phyloP scores from a whole-genome alignment of 2,797 vertebrate genomes.

The Epinephelus coioides region DNA sequence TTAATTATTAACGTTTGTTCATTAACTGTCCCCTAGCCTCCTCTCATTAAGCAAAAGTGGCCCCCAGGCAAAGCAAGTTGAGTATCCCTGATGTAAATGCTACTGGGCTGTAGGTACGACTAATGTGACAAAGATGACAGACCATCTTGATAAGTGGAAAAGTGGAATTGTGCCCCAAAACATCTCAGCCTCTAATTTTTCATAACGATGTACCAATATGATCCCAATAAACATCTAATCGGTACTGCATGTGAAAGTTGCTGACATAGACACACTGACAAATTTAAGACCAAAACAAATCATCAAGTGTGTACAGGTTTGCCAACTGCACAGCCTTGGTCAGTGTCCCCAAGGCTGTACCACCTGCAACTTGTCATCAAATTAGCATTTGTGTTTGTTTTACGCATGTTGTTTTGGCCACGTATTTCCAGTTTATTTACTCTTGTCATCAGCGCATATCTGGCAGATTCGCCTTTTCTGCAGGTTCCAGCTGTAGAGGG shows the following conservation, averaged over 20 bases:
- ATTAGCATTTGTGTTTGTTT: slow-evolving; percentile 4
- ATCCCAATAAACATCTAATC: slow-evolving; percentile 12
- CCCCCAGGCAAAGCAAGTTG: no score
- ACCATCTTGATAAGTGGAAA: background rate
- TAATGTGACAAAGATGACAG: slow-evolving; percentile 2
- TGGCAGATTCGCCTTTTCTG: background rate
- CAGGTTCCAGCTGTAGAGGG: background rate
- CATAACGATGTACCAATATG: background rate
- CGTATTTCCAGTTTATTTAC: slow-evolving; percentile 1
- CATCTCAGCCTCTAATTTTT: background rate
- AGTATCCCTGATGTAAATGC: background rate
- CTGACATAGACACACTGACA: slow-evolving; percentile 11
- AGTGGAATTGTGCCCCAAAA: background rate
- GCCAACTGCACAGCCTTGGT: background rate
- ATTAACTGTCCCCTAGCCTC: no score
- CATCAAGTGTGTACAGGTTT: background rate
- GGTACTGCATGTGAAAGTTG: slow-evolving; percentile 2
- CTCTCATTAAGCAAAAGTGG: no score
- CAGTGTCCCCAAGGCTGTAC: background rate
- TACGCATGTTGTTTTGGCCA: background rate
- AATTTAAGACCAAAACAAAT: slow-evolving; percentile 13
- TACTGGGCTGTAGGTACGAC: background rate
- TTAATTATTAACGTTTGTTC: no score
- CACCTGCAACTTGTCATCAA: slow-evolving; percentile 20
- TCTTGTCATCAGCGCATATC: background rate